phyloP scores from a whole-genome alignment of 2,797 vertebrate species.

The Molothrus aeneus region DNA sequence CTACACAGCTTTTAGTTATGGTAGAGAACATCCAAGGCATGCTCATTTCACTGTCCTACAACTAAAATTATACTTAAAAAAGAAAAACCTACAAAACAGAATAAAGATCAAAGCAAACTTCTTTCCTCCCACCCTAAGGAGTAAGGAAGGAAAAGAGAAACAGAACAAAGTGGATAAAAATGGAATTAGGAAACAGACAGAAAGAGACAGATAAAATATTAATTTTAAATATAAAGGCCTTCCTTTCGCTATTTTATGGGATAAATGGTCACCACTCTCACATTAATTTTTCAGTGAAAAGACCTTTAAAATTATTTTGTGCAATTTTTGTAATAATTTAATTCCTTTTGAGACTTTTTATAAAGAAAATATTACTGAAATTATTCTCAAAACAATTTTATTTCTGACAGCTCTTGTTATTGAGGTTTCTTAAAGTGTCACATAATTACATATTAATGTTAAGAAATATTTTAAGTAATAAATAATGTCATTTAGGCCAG shows the following conservation, averaged over 20 bases:
- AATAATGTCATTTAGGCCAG: not conserved
- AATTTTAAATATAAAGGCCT: not conserved
- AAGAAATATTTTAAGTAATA: not conserved
- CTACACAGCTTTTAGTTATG: not conserved
- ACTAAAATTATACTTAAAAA: conserved; percentile 1
- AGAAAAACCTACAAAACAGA: not conserved
- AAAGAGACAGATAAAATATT: conserved; percentile 4
- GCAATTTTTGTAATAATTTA: not conserved
- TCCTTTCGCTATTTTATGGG: not conserved
- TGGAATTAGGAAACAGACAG: not conserved
- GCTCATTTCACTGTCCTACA: not conserved
- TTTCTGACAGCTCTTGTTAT: not conserved
- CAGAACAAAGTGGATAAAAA: conserved; percentile 22
- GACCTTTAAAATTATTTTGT: not conserved
- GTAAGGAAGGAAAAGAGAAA: not conserved
- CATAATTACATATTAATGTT: not conserved
- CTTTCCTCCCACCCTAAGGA: not conserved
- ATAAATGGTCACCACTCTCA: not conserved
- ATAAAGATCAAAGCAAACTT: conserved; percentile 45
- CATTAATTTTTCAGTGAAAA: not conserved
- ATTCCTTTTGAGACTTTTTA: not conserved
- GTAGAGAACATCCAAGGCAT: not conserved
- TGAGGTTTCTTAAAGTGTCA: not conserved
- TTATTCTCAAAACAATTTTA: not conserved
- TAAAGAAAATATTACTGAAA: not conserved